Conservation (phyloP, 2,888 invertebrate genomes). For the Nymphalis polychloros region DNA sequence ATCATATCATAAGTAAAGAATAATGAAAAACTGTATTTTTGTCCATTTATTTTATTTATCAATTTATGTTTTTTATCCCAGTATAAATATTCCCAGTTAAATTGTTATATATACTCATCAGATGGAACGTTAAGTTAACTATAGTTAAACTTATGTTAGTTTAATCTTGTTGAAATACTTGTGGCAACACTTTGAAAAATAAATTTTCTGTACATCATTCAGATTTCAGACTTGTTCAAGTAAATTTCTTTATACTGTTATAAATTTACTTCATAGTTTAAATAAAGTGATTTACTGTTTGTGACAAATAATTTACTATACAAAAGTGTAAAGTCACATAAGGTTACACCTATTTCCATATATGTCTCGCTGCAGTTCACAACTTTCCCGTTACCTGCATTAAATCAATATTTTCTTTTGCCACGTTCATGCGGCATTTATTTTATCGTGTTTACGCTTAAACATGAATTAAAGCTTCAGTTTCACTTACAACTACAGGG, state of each 20-base stretch:
- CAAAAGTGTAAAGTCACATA: neutral
- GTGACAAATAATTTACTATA: neutral
- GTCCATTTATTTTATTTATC: too few relatives aligned
- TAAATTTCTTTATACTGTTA: neutral
- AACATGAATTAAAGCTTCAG: slow-evolving; percentile 10
- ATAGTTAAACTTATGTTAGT: neutral
- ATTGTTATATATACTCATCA: too few relatives aligned
- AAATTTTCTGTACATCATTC: slow-evolving; percentile 1
- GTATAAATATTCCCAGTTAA: too few relatives aligned
- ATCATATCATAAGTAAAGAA: too few relatives aligned
- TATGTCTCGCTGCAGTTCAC: slow-evolving; percentile 24
- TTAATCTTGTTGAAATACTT: too few relatives aligned
- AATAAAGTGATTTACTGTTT: neutral
- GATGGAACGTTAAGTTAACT: neutral
- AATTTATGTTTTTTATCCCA: too few relatives aligned
- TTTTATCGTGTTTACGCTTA: slow-evolving; percentile 9
- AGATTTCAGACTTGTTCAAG: neutral
- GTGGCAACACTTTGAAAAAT: slow-evolving; percentile 13
- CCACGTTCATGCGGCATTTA: slow-evolving; percentile 63
- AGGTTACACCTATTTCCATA: slow-evolving; percentile 11
- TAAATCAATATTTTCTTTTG: slow-evolving; percentile 49
- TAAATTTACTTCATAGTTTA: neutral
- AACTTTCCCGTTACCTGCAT: slow-evolving; percentile 51
- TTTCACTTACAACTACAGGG: neutral
- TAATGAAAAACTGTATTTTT: too few relatives aligned